Conservation (phyloP, 30 jellyfish, hydroid and myxozoan species). For the Hydractinia symbiolongicarpus region DNA sequence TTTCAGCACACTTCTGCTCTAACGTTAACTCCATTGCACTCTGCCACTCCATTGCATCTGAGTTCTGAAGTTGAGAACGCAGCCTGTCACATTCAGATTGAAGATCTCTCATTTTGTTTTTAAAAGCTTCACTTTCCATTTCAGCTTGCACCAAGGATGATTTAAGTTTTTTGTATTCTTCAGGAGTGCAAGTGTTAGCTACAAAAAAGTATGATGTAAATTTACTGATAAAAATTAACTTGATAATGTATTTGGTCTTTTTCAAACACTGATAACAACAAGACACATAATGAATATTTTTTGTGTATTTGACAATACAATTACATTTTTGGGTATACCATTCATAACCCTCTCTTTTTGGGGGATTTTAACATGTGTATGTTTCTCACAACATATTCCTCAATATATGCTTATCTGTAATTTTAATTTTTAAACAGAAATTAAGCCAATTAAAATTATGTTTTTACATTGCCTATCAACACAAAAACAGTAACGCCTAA, state of each 20-base stretch:
- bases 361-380: too few species aligned
- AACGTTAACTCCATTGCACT: conserved; percentile 1
- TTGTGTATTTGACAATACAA: too few species aligned
- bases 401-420: too few species aligned
- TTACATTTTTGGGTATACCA: too few species aligned
- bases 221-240: too few species aligned
- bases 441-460: too few species aligned
- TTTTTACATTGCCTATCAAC: neutral
- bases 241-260: too few species aligned
- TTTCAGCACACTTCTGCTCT: conserved; percentile 18
- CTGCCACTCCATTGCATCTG: conserved; percentile 4
- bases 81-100: conserved; percentile 6
- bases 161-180: neutral
- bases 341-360: too few species aligned
- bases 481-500: neutral
- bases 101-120: conserved; percentile 17
- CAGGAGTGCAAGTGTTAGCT: conserved; percentile 35
- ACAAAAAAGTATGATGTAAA: neutral
- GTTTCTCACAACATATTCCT: too few species aligned
- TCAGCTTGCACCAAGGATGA: neutral
- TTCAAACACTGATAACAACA: neutral
- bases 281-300: neutral
- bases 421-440: too few species aligned
- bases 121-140: conserved; percentile 22
- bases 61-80: neutral